Conservation (phyloP, 2,113 vertebrate species). For the Apaloderma vittatum region DNA sequence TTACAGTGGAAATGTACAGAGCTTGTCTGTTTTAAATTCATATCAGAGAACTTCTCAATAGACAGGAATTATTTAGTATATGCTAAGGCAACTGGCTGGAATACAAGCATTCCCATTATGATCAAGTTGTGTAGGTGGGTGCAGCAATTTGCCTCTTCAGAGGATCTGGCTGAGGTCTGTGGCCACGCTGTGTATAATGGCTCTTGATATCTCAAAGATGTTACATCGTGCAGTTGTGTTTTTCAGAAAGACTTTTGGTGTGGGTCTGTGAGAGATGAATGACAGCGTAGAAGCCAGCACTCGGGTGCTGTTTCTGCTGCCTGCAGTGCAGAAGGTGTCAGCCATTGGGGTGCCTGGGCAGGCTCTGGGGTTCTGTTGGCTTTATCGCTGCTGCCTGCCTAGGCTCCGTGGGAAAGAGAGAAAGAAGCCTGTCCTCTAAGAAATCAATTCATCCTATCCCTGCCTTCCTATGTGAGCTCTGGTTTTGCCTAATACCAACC, state of each 20-base stretch:
- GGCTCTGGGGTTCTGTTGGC: background rate
- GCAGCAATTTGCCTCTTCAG: background rate
- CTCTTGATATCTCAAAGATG: background rate
- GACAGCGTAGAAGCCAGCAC: background rate
- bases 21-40: background rate
- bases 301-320: background rate
- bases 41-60: background rate
- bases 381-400: fast-evolving
- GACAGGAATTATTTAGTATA: background rate
- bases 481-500: background rate
- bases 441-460: background rate
- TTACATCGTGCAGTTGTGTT: background rate
- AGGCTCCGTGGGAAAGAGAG: background rate
- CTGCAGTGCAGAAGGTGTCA: fast-evolving
- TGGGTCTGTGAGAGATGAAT: no score
- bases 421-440: background rate
- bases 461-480: fast-evolving
- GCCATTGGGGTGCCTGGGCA: fast-evolving
- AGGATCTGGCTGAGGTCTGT: background rate
- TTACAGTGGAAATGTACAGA: background rate
- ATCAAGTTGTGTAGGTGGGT: background rate
- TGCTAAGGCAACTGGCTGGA: background rate
- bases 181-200: fast-evolving
- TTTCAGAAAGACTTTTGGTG: background rate
- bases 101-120: fast-evolving